Evolutionary conservation across 2,888 invertebrate species (phyloP).

Genomic region (Clivina fossor): DNA sequence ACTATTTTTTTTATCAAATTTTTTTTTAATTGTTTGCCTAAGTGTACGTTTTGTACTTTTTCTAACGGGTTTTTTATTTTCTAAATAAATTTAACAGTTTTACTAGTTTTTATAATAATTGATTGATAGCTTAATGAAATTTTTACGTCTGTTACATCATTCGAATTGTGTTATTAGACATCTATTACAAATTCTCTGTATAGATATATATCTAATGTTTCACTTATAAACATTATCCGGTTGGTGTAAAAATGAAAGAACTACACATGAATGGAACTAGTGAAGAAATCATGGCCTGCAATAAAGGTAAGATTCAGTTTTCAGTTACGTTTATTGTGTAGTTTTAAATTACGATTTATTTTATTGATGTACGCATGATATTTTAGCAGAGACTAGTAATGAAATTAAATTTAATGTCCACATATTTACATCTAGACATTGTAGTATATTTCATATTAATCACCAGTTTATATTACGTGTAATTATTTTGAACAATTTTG

Average conservation of each 20-base stretch:
- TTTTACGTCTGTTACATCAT: slow-evolving; percentile 26
- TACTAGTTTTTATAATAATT: slow-evolving; percentile 15
- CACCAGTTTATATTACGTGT: no score
- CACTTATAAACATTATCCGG: slow-evolving; percentile 3
- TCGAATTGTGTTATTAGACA: no score
- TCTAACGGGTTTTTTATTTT: slow-evolving; percentile 14
- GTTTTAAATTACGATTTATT: no score
- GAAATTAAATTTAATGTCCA: no score
- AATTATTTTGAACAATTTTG: no score
- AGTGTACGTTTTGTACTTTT: slow-evolving; percentile 14
- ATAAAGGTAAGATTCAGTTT: slow-evolving; percentile 41
- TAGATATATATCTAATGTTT: no score
- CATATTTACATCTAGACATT: no score
- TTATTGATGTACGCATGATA: no score
- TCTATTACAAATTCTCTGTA: no score
- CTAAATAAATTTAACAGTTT: slow-evolving; percentile 16
- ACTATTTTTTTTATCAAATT: slow-evolving; percentile 7
- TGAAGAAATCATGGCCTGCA: slow-evolving; percentile 39
- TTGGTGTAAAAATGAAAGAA: slow-evolving; percentile 40
- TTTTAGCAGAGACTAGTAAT: no score
- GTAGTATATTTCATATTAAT: no score
- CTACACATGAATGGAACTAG: slow-evolving; percentile 39
- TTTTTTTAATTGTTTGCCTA: slow-evolving; percentile 18
- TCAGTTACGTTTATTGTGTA: no score
- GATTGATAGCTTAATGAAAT: slow-evolving; percentile 24